Conservation (phyloP, 2,888 invertebrate genomes). For the Brachylomia viminalis region DNA sequence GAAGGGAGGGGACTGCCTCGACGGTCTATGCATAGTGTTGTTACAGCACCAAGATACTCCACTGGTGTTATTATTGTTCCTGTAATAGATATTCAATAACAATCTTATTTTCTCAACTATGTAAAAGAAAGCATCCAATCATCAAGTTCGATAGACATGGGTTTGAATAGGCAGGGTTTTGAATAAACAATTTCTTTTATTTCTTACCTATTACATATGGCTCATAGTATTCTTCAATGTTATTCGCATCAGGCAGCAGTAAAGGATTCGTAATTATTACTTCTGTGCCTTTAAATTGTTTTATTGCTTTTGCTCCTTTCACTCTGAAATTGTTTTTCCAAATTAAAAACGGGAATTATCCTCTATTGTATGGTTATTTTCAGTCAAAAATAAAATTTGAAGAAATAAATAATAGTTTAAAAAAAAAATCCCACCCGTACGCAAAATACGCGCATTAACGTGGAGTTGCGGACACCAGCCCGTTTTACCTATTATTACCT, state of each 20-base stretch:
- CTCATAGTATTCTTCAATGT: conserved; percentile 95
- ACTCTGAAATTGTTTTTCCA: conserved; percentile 89
- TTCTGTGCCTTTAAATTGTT: conserved; percentile 91
- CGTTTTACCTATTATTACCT: too few species aligned
- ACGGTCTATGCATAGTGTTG: conserved; percentile 93
- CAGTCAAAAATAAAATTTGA: too few species aligned
- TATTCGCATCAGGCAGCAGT: conserved; percentile 92
- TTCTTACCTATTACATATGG: conserved; percentile 94
- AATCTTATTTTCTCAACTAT: neutral
- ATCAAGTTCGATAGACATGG: neutral
- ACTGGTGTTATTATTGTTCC: conserved; percentile 97
- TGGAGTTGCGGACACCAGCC: too few species aligned
- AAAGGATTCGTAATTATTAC: conserved; percentile 94
- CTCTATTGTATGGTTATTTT: neutral
- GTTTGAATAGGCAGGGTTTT: neutral
- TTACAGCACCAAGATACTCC: conserved; percentile 93
- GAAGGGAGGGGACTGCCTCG: conserved; percentile 92
- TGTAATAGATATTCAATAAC: conserved; percentile 63
- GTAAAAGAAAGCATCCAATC: neutral
- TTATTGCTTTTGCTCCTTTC: conserved; percentile 93
- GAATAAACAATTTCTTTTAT: neutral
- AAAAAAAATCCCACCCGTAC: too few species aligned
- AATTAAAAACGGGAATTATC: conserved; percentile 2
- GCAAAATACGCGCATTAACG: too few species aligned
- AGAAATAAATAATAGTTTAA: too few species aligned